Base-by-base conservation (phyloP, 2,113 vertebrate species). In the Apteryx owenii region DNA sequence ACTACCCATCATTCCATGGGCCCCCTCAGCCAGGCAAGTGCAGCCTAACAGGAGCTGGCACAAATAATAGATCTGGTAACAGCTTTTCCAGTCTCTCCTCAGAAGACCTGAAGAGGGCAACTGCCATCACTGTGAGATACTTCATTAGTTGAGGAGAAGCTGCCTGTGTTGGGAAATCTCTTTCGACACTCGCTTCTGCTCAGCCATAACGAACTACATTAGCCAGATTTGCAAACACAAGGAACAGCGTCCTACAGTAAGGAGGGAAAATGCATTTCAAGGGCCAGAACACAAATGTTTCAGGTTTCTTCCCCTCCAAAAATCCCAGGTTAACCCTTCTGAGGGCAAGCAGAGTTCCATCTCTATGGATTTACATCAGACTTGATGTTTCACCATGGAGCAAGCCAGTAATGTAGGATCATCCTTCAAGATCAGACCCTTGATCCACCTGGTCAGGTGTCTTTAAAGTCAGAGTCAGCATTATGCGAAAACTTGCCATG, bases 201-300 rank as follows among this genome's bases (percentile, higher is more conserved):
- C 79, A 96, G 80, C 48, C 92, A 89, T 65, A 77, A 78, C 79
- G 92, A 95, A 46, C 89, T 89, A 61, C 66, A 62, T 91, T 62
- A 95, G 78, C 48, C 81, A 92, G 70, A 91, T 73, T 89, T 61
- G 70, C 84, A 95, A 93, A 96, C 81, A 73, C 78, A 84, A 81
- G 90, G 65, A 96, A 96, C 89, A 97, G 79, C 87, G 84, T 62
- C 80, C 88, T 91, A 91, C 84, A 96, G 92, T 95, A 82, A 91
- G 85, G 54, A 84, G 95, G 91, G 58, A 91, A 97, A 97, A 92
- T 22, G n/a, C 68, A 95, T 80, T 91, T 87, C 28, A 73, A 12
- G 33, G n/a, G 12, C n/a, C 70, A 58, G 56, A 54, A 36, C 48
- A 26, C 50, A 38, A 25, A 73, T 73, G 71, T 91, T 95, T 95